phyloP scores from a whole-genome alignment of 2,797 vertebrate species.

The Helarctos malayanus region DNA sequence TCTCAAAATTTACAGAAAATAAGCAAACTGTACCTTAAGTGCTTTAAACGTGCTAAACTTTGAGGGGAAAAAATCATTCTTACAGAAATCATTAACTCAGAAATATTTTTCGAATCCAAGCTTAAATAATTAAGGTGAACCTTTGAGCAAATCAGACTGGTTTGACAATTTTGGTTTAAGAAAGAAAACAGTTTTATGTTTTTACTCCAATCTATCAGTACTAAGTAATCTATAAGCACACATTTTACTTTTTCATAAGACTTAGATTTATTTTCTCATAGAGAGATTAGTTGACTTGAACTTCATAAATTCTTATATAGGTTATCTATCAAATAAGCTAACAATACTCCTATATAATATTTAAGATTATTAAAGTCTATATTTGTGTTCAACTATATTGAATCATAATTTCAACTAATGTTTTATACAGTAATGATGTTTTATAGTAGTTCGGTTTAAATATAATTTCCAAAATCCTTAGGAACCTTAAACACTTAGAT shows the following conservation, averaged over 20 bases:
- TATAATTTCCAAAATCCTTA: background rate
- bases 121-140: background rate
- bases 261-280: background rate
- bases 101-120: background rate
- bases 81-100: background rate
- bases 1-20: background rate
- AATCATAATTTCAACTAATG: background rate
- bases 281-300: background rate
- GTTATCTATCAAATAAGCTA: conserved; percentile 7
- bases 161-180: background rate
- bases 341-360: background rate
- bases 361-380: background rate
- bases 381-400: background rate
- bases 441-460: background rate
- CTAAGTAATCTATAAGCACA: background rate
- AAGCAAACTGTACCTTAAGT: background rate
- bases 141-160: background rate
- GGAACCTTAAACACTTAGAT: background rate
- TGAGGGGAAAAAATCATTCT: background rate
- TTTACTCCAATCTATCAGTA: background rate
- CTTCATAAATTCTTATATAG: background rate
- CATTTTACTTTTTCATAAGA: background rate
- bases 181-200: background rate
- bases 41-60: background rate
- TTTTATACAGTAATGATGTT: background rate